A percentile compares a stretch with the other conserved stretches of the same genome.
Conservation (phyloP, 2,888 invertebrate genomes). For the Lobophora halterata region DNA sequence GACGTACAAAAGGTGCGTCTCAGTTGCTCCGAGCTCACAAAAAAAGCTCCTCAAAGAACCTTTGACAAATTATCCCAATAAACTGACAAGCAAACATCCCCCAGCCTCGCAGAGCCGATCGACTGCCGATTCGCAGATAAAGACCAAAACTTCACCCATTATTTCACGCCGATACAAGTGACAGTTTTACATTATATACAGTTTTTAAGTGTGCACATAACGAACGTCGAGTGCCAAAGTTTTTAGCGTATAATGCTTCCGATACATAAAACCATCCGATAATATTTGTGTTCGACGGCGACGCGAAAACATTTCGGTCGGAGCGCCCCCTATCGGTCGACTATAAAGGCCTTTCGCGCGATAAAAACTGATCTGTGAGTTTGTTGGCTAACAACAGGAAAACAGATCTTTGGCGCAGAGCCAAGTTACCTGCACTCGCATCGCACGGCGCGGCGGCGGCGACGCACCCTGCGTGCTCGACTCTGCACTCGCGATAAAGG, state of each 20-base stretch:
- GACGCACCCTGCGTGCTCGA: constrained; percentile 38
- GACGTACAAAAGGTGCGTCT: constrained; percentile 57
- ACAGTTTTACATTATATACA: constrained; percentile 45
- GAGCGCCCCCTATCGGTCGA: constrained; percentile 68
- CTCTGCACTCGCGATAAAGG: constrained; percentile 59
- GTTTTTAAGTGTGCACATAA: constrained; percentile 54
- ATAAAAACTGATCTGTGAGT: constrained; percentile 81
- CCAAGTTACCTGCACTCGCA: constrained; percentile 70
- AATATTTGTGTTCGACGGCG: constrained; percentile 73
- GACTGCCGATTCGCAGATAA: constrained; percentile 36
- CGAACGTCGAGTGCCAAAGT: constrained; percentile 64
- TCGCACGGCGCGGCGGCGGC: constrained; percentile 42
- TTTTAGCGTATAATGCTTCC: constrained; percentile 76
- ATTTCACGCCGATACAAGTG: constrained; percentile 36
- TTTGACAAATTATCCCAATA: constrained; percentile 72
- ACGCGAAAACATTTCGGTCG: constrained; percentile 69
- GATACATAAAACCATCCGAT: constrained; percentile 78
- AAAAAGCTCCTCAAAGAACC: constrained; percentile 61
- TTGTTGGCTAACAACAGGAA: constrained; percentile 75
- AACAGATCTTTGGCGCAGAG: constrained; percentile 75
- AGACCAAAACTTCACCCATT: constrained; percentile 33
- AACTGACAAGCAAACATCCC: constrained; percentile 33
- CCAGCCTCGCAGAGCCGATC: constrained; percentile 25
- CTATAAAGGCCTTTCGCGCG: constrained; percentile 80
- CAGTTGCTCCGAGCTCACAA: constrained; percentile 49